phyloP scores from a whole-genome alignment of 2,888 invertebrate genomes.

The Pristionchus exspectatus region DNA sequence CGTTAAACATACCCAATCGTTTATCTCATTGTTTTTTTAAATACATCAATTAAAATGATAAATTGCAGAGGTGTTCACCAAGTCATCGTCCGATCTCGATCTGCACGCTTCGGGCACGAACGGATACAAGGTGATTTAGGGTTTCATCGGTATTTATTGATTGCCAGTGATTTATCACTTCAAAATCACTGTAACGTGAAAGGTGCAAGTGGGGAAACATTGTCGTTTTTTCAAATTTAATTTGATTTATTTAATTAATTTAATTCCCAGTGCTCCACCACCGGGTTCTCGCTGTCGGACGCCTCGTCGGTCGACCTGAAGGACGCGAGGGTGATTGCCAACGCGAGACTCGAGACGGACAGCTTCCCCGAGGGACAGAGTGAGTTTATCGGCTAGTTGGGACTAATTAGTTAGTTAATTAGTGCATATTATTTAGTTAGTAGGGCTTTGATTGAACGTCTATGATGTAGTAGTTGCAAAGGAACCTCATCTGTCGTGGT shows the following conservation, averaged over 20 bases:
- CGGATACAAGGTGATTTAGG: conserved; percentile 48
- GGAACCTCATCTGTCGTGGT: too few relatives aligned
- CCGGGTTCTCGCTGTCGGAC: conserved; percentile 67
- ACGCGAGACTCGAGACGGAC: conserved; percentile 62
- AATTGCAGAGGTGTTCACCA: conserved; percentile 53
- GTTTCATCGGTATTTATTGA: background rate
- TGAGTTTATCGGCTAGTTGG: conserved; percentile 50
- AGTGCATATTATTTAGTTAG: too few relatives aligned
- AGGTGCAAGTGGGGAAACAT: background rate
- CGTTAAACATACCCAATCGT: too few relatives aligned
- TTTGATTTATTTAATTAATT: background rate
- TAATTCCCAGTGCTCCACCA: conserved; percentile 69
- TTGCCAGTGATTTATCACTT: background rate
- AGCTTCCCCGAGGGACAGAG: conserved; percentile 68
- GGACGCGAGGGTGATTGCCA: conserved; percentile 69
- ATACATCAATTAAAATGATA: background rate
- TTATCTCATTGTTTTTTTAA: background rate
- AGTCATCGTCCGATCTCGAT: conserved; percentile 29
- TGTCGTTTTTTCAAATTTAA: background rate
- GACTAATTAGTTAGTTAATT: too few relatives aligned
- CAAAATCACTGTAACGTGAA: too few relatives aligned
- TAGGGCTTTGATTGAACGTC: too few relatives aligned
- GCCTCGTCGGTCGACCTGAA: conserved; percentile 70
- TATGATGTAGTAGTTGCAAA: too few relatives aligned
- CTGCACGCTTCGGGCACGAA: conserved; percentile 43